phyloP scores from a whole-genome alignment of 2,888 invertebrate genomes.

The Rhodophaea formosa region DNA sequence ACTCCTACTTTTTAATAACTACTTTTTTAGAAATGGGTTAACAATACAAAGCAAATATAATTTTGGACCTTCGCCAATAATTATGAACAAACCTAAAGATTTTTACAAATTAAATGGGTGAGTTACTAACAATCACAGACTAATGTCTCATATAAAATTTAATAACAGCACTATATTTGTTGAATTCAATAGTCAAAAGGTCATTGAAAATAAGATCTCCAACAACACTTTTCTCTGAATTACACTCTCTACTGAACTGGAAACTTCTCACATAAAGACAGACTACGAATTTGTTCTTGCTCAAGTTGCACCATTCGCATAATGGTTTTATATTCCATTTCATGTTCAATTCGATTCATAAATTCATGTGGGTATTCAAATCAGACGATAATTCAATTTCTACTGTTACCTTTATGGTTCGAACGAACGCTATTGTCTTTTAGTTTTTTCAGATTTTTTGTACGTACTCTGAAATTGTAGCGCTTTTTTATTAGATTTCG shows the following conservation, averaged over 20 bases:
- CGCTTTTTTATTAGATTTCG: background rate
- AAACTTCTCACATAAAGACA: conserved; percentile 57
- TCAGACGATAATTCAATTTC: conserved; percentile 48
- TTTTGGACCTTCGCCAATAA: too few relatives aligned
- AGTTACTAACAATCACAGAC: too few relatives aligned
- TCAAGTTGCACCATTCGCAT: conserved; percentile 60
- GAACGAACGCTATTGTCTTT: conserved; percentile 24
- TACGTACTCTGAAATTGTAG: background rate
- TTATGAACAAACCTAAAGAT: too few relatives aligned
- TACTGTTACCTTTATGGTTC: conserved; percentile 44
- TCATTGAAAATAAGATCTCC: conserved; percentile 13
- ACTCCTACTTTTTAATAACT: too few relatives aligned
- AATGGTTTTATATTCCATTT: conserved; percentile 70
- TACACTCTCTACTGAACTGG: conserved; percentile 44
- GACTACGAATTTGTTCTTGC: conserved; percentile 51
- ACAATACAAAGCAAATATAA: too few relatives aligned
- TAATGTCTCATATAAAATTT: too few relatives aligned
- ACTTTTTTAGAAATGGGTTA: too few relatives aligned
- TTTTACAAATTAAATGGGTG: too few relatives aligned
- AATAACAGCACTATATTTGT: background rate
- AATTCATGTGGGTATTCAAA: conserved; percentile 49
- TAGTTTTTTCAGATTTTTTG: background rate
- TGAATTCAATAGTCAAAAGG: background rate
- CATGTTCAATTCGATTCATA: conserved; percentile 50
- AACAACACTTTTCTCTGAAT: conserved; percentile 26